These are phyloP conservation scores for Mesoligia furuncula DNA, from an alignment of 2,888 invertebrate species.

Conservation along the genomic window DNA sequence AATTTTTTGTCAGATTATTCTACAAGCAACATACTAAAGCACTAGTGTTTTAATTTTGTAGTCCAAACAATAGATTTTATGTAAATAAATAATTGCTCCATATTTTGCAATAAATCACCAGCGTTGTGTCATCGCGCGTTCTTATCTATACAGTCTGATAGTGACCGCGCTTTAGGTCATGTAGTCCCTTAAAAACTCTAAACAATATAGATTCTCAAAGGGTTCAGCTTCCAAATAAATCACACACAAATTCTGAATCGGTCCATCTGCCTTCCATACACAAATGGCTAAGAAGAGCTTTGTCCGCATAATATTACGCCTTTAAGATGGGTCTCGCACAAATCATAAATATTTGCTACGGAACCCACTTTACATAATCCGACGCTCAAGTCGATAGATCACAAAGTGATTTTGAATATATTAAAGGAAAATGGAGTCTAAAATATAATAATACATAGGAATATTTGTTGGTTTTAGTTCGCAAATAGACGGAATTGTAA, in stretches of 20 bases:
- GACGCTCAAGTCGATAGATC: slow-evolving; percentile 64
- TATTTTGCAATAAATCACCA: too few species aligned
- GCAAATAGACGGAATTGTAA: slow-evolving; percentile 34
- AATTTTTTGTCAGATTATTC: too few species aligned
- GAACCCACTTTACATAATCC: slow-evolving; percentile 67
- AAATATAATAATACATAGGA: slow-evolving; percentile 50
- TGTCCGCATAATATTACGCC: slow-evolving; percentile 54
- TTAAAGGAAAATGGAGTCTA: slow-evolving; percentile 48
- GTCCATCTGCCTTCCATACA: slow-evolving; percentile 25
- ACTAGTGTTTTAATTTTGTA: too few species aligned
- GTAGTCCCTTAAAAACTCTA: background rate
- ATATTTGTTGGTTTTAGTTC: slow-evolving; percentile 36
- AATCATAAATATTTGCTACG: slow-evolving; percentile 69
- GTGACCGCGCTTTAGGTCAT: too few species aligned
- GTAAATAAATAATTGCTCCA: too few species aligned
- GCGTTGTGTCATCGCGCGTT: too few species aligned
- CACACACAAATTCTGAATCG: slow-evolving; percentile 33
- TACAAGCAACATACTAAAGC: too few species aligned
- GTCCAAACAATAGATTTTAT: too few species aligned
- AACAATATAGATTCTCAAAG: slow-evolving; percentile 6
- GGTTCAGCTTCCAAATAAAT: slow-evolving; percentile 42
- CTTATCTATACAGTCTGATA: too few species aligned
- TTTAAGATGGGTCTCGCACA: slow-evolving; percentile 48
- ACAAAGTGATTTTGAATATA: slow-evolving; percentile 63
- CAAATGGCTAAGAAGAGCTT: slow-evolving; percentile 40